phyloP scores from a whole-genome alignment of 92 coral and sea anemone species.

The Parazoanthus swiftii region DNA sequence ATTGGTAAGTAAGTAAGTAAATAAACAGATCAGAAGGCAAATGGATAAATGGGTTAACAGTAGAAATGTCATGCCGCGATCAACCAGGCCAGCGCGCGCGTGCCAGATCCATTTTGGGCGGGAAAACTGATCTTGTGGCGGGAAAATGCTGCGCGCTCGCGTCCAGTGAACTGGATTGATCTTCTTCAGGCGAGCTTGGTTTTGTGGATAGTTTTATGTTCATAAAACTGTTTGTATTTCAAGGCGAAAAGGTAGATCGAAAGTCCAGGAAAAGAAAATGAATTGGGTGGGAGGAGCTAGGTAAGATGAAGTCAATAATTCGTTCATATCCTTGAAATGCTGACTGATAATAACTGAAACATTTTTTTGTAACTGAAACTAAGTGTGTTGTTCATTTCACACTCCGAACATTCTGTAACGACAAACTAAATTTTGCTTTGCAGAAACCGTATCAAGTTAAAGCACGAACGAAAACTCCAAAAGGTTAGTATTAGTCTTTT shows the following conservation, averaged over 20 bases:
- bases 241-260: not conserved
- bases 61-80: no score
- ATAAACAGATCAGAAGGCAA: no score
- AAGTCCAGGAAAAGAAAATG: not conserved
- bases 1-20: no score
- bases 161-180: not conserved
- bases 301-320: conserved; percentile 21
- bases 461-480: conserved; percentile 37
- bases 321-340: not conserved
- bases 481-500: conserved; percentile 18
- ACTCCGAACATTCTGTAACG: not conserved
- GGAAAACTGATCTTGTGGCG: conserved; percentile 24
- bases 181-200: no score
- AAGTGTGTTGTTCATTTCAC: not conserved
- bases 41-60: no score
- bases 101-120: not conserved
- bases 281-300: conserved; percentile 46
- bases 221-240: not conserved
- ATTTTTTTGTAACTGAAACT: not conserved
- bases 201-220: not conserved
- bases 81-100: not conserved
- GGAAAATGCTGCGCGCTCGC: conserved; percentile 1
- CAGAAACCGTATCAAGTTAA: conserved; percentile 39
- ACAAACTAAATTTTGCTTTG: not conserved
- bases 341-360: not conserved